Percentiles rank a stretch among this genome's conserved stretches.
These are phyloP conservation scores for Cylas formicarius DNA, from an alignment of 1,140 invertebrate genomes.

Conservation along the genomic window DNA sequence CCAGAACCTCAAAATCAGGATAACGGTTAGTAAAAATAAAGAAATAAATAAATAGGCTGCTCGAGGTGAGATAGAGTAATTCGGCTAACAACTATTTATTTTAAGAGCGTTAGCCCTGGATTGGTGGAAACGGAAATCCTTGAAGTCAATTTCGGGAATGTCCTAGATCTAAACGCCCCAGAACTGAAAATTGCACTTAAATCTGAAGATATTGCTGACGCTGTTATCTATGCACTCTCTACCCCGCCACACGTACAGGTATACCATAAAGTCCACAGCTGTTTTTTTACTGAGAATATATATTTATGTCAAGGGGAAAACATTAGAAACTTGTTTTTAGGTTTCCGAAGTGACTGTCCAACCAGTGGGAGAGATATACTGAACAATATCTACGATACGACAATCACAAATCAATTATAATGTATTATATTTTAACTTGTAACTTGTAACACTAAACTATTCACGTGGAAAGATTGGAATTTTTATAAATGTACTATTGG, in stretches of 20 bases:
- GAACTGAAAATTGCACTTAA: conserved; percentile 29
- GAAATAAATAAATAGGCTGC: conserved; percentile 33
- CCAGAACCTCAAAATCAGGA: conserved; percentile 10
- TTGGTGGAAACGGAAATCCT: conserved; percentile 52
- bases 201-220: conserved; percentile 39
- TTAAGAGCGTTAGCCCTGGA: conserved; percentile 53
- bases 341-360: too few species aligned
- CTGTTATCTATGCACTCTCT: conserved; percentile 35
- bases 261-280: neutral
- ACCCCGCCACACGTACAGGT: conserved; percentile 38
- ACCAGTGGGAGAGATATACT: too few species aligned
- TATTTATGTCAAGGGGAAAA: too few species aligned
- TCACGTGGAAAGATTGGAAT: too few species aligned
- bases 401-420: too few species aligned
- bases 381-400: too few species aligned
- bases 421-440: too few species aligned
- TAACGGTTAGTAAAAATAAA: conserved; percentile 19
- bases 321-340: too few species aligned
- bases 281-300: neutral
- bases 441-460: too few species aligned
- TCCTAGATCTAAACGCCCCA: conserved; percentile 1
- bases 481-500: too few species aligned
- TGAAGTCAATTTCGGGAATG: too few species aligned
- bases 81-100: neutral
- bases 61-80: neutral